A percentile compares a stretch with the other conserved stretches of the same genome.
Evolutionary conservation across 2,113 vertebrate species (phyloP).

Genomic region (Amphiprion percula): DNA sequence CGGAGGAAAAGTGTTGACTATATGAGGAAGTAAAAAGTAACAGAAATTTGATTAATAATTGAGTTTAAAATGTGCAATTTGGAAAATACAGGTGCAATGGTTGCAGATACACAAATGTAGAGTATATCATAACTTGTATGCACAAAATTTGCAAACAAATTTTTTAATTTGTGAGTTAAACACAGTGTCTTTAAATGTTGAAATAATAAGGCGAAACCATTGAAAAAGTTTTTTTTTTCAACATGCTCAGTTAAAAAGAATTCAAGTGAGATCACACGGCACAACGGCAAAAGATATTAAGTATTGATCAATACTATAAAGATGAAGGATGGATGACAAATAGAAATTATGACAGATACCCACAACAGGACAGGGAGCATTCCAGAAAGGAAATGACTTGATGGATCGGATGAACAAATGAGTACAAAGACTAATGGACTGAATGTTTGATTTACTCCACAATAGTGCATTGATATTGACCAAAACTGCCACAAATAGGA

Average conservation of each 20-base stretch:
- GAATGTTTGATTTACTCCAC: neutral
- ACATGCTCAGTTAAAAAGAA: neutral
- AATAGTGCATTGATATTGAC: neutral
- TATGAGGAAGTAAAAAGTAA: too few species aligned
- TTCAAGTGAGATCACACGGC: too few species aligned
- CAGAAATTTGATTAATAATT: too few species aligned
- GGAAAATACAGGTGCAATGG: neutral
- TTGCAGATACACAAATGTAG: neutral
- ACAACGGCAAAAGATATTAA: neutral
- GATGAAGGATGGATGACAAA: neutral
- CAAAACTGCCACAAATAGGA: conserved; percentile 1
- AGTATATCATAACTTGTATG: neutral
- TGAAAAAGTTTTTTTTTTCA: neutral
- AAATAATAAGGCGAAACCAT: too few species aligned
- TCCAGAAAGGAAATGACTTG: neutral
- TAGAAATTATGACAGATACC: neutral
- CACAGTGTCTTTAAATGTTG: too few species aligned
- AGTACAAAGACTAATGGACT: neutral
- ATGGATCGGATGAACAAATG: neutral
- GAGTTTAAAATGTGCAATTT: too few species aligned
- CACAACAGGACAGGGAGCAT: neutral
- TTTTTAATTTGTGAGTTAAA: neutral
- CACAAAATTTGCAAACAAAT: neutral
- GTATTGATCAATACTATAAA: neutral
- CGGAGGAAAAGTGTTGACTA: too few species aligned